phyloP scores from a whole-genome alignment of 2,888 invertebrate species.

The Trypoxylon attenuatum region DNA sequence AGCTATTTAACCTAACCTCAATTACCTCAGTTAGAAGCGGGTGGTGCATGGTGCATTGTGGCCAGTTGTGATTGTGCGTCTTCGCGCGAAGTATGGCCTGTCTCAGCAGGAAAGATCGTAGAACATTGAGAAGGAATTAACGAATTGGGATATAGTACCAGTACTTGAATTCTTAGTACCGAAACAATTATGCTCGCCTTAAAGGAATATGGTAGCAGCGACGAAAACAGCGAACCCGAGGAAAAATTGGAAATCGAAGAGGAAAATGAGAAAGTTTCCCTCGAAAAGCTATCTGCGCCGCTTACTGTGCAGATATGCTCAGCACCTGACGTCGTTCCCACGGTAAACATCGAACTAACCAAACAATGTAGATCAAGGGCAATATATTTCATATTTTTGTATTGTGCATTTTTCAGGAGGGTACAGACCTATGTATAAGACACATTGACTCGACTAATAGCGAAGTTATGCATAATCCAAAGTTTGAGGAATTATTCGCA shows the following conservation, averaged over 20 bases:
- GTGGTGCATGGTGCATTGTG: no score
- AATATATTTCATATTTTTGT: neutral
- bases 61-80: no score
- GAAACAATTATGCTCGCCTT: conserved; percentile 86
- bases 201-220: conserved; percentile 84
- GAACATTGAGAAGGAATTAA: no score
- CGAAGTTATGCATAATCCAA: conserved; percentile 93
- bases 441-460: conserved; percentile 87
- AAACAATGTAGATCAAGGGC: no score
- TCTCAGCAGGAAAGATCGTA: no score
- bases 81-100: no score
- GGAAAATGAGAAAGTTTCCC: neutral
- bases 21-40: no score
- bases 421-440: conserved; percentile 81
- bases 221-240: conserved; percentile 75
- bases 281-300: conserved; percentile 74
- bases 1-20: no score
- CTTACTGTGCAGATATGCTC: conserved; percentile 84
- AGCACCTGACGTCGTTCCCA: conserved; percentile 89
- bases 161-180: no score
- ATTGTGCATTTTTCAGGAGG: conserved; percentile 76
- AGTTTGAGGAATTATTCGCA: conserved; percentile 94
- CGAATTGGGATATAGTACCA: no score
- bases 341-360: no score
- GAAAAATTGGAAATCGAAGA: conserved; percentile 72